Evolutionary conservation across 2,113 vertebrate species (phyloP).

Genomic region (Hystrix brachyura): DNA sequence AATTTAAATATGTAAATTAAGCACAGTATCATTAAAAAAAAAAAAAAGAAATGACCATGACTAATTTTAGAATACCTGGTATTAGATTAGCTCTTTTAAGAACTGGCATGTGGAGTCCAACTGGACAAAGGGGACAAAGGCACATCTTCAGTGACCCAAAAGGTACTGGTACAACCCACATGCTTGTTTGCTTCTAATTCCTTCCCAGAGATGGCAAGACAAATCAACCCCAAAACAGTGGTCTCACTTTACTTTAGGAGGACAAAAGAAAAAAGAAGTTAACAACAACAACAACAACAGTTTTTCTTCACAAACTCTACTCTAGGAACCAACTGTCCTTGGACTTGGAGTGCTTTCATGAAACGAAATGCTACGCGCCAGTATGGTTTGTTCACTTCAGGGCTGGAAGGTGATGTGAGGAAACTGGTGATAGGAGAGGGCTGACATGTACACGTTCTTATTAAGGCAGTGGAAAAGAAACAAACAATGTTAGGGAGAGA

Average conservation of each 20-base stretch:
- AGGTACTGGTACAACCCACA: accelerated
- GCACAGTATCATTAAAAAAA: background rate
- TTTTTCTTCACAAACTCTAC: background rate
- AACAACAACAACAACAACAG: background rate
- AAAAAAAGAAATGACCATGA: background rate
- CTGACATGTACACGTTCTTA: background rate
- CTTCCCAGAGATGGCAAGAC: background rate
- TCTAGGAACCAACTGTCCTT: constrained; percentile 25
- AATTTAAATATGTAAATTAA: background rate
- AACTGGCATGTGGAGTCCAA: background rate
- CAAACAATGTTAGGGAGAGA: background rate
- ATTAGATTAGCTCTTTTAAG: background rate
- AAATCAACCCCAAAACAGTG: background rate
- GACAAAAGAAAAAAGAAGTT: constrained; percentile 5
- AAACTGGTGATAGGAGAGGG: background rate
- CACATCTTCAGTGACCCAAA: background rate
- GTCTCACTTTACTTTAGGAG: background rate
- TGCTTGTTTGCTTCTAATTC: constrained; percentile 22
- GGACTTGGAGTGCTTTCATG: constrained; percentile 21
- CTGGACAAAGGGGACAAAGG: constrained; percentile 14
- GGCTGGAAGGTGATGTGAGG: background rate
- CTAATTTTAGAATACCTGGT: background rate
- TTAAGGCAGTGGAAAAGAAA: constrained; percentile 39
- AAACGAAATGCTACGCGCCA: background rate
- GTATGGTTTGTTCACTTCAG: background rate